phyloP scores from a whole-genome alignment of 2,113 vertebrate species.

The Plestiodon gilberti region DNA sequence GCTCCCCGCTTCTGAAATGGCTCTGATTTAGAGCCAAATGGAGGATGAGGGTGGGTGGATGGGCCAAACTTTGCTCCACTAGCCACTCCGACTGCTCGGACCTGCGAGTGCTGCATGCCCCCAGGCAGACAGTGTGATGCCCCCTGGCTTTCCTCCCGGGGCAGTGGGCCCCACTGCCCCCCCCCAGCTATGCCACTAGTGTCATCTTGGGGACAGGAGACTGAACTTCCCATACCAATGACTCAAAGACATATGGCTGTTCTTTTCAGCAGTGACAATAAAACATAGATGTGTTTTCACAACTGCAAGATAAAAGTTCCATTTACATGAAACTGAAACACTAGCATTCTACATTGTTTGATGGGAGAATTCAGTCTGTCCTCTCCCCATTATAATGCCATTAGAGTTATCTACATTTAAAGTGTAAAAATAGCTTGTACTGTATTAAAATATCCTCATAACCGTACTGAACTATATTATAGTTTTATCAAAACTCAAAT shows the following conservation, averaged over 20 bases:
- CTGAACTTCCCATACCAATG: neutral
- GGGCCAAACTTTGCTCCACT: too few relatives aligned
- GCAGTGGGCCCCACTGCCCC: too few relatives aligned
- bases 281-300: constrained; percentile 34
- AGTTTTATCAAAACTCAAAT: constrained; percentile 43
- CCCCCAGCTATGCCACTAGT: too few relatives aligned
- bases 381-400: neutral
- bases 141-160: too few relatives aligned
- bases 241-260: neutral
- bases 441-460: constrained; percentile 28
- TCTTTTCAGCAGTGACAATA: neutral
- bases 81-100: too few relatives aligned
- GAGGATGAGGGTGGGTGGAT: too few relatives aligned
- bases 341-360: neutral
- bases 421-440: constrained; percentile 42
- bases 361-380: constrained; percentile 9
- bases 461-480: constrained; percentile 42
- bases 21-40: too few relatives aligned
- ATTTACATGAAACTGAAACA: constrained; percentile 10
- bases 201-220: neutral
- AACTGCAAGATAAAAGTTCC: neutral
- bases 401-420: neutral
- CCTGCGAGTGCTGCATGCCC: too few relatives aligned
- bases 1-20: too few relatives aligned
- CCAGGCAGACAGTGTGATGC: too few relatives aligned